Percentiles rank a stretch among this genome's conserved stretches.
Conservation (phyloP, 1,140 invertebrate species). For the Xylocopa sonorina region DNA sequence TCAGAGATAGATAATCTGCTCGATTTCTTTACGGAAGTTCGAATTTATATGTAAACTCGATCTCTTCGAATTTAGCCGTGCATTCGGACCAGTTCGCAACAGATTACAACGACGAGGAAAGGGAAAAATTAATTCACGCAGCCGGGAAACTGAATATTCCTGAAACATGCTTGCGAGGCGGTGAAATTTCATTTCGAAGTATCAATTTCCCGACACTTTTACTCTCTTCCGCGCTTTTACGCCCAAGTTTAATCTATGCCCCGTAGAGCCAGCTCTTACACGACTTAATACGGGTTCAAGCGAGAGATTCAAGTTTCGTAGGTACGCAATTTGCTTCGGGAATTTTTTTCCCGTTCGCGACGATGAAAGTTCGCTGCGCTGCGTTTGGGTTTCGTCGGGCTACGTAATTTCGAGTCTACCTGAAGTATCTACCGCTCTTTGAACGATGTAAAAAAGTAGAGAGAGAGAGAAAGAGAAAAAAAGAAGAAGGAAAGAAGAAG, state of each 20-base stretch:
- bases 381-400: background rate
- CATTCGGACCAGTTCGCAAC: too few relatives aligned
- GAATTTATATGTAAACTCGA: too few relatives aligned
- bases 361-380: background rate
- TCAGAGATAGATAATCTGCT: too few relatives aligned
- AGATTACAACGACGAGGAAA: too few relatives aligned
- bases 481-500: too few relatives aligned
- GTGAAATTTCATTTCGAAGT: background rate
- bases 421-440: slow-evolving; percentile 1
- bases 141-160: too few relatives aligned
- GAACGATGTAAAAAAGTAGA: background rate
- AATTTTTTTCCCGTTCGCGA: background rate
- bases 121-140: background rate
- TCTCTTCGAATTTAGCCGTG: too few relatives aligned
- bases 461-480: too few relatives aligned
- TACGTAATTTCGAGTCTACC: background rate
- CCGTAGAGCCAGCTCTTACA: too few relatives aligned
- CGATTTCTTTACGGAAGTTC: too few relatives aligned
- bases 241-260: background rate
- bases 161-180: too few relatives aligned
- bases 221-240: rapidly evolving
- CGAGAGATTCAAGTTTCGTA: background rate
- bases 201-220: background rate
- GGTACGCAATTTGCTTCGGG: background rate
- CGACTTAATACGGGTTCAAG: too few relatives aligned